phyloP scores from a whole-genome alignment of 2,888 invertebrate genomes.

The Frankliniella intonsa region DNA sequence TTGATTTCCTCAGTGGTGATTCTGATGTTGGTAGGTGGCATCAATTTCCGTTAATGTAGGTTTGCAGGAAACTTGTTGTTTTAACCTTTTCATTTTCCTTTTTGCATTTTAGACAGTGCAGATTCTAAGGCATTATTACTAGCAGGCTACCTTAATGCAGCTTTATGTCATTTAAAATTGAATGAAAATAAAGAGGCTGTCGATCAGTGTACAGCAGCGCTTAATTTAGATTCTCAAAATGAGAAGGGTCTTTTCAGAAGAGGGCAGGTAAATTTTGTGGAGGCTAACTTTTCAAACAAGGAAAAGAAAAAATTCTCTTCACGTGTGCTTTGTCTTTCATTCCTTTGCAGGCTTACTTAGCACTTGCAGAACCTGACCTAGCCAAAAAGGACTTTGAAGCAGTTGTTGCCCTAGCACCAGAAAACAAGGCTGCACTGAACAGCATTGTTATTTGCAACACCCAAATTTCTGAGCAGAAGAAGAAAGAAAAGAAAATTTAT shows the following conservation, averaged over 20 bases:
- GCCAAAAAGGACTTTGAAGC: constrained; percentile 74
- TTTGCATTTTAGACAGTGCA: constrained; percentile 44
- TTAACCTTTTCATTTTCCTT: constrained; percentile 27
- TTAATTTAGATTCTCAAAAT: constrained; percentile 68
- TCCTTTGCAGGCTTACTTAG: constrained; percentile 58
- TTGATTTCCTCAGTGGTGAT: constrained; percentile 54
- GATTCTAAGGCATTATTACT: constrained; percentile 57
- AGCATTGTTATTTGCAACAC: constrained; percentile 68
- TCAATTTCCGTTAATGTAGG: too few species aligned
- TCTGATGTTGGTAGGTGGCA: constrained; percentile 49
- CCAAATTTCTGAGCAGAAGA: constrained; percentile 67
- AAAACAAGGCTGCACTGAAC: constrained; percentile 81
- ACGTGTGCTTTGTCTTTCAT: constrained; percentile 28
- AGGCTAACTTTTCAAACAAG: background rate
- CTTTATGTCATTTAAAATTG: constrained; percentile 73
- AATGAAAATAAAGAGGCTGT: constrained; percentile 67
- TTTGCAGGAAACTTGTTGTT: constrained; percentile 28
- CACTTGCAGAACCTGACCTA: constrained; percentile 67
- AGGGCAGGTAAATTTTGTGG: constrained; percentile 56
- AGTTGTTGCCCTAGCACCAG: constrained; percentile 72
- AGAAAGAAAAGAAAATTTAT: constrained; percentile 81
- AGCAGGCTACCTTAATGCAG: constrained; percentile 73
- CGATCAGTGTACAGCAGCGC: constrained; percentile 69
- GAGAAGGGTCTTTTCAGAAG: constrained; percentile 87
- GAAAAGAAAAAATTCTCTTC: background rate